Evolutionary conservation across 2,797 vertebrate species (phyloP), one percentile per base, ranked within the genome.

Genomic region (Coregonus suidteri): DNA sequence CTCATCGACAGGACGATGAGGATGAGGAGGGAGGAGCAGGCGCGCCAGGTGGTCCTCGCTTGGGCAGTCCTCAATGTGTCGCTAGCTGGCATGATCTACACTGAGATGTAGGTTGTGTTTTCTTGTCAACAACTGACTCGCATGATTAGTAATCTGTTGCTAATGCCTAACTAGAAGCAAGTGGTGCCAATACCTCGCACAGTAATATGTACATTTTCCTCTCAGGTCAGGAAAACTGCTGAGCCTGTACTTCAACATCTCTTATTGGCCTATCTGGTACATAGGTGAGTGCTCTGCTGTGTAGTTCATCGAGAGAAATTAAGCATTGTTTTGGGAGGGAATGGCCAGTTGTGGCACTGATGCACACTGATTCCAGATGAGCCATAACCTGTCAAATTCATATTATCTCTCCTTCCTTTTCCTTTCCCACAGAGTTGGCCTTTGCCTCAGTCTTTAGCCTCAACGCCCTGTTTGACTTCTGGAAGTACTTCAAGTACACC

Each of bases 401-500:
- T 13, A 0, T 59, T 73, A 18, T 73, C 47, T 68, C 16, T 31
- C 30, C 51, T 53, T 18, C 31, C 18, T 67, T 67, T 13, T 67
- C 71, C 20, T 68, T 3, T 78, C 18, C 78, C 81, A n/a, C 85
- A 99, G 98, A 99, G 41, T 91, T 98, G 52, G 96, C 87, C 0
- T 82, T 99, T 20, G 96, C 96, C 0, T 94, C 93, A 41, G 84
- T 99, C 66, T 99, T 99, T 89, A 98, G 96, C 88, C 94, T 99
- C 71, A 99, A 98, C 34, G 97, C 96, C 59, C 90, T 98, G 52
- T 96, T 97, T 93, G 97, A 99, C 86, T 98, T 99, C 91, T 99
- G 98, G 98, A 95, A 94, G 68, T 99, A 99, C 80, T 99, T 98
- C 85, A 98, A 96, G 82, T 98, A 96, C 85, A 96, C 98, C 0